A percentile compares a stretch with the other conserved stretches of the same genome.
These are phyloP conservation scores for Colletes latitarsis DNA, from an alignment of 1,140 invertebrate genomes.

Conservation along the genomic window DNA sequence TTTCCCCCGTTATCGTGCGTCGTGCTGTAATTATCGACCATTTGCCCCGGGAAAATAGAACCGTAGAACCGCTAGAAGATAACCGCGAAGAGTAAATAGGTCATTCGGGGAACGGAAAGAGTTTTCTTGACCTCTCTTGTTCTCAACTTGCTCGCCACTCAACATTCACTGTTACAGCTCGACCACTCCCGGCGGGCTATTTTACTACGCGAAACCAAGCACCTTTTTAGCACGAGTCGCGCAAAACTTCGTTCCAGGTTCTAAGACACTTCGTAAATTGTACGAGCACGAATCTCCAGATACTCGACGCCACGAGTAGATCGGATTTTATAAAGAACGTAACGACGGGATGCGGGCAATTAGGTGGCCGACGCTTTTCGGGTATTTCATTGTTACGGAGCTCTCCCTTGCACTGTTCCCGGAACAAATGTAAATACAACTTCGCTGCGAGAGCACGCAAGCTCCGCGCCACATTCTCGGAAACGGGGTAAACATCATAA, in stretches of 20 bases:
- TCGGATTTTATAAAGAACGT: too few relatives aligned
- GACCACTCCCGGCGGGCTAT: not conserved
- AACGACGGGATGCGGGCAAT: too few relatives aligned
- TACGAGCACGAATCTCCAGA: not conserved
- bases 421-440: not conserved
- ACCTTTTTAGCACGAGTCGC: not conserved
- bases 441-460: not conserved
- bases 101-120: constrained; percentile 15
- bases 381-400: too few relatives aligned
- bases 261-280: not conserved
- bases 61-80: not conserved
- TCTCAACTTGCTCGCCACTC: constrained; percentile 5
- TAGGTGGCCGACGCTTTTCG: too few relatives aligned
- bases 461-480: not conserved
- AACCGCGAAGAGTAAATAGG: constrained; percentile 35
- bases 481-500: not conserved
- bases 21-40: constrained; percentile 1
- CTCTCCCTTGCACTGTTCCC: too few relatives aligned
- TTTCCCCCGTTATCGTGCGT: not conserved
- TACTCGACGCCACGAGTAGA: not conserved
- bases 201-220: not conserved
- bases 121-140: constrained; percentile 24
- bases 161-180: not conserved
- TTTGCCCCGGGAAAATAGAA: not conserved
- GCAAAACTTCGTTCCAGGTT: not conserved